Base-by-base conservation (phyloP, 2,113 vertebrate species). In the Arenaria interpres region DNA sequence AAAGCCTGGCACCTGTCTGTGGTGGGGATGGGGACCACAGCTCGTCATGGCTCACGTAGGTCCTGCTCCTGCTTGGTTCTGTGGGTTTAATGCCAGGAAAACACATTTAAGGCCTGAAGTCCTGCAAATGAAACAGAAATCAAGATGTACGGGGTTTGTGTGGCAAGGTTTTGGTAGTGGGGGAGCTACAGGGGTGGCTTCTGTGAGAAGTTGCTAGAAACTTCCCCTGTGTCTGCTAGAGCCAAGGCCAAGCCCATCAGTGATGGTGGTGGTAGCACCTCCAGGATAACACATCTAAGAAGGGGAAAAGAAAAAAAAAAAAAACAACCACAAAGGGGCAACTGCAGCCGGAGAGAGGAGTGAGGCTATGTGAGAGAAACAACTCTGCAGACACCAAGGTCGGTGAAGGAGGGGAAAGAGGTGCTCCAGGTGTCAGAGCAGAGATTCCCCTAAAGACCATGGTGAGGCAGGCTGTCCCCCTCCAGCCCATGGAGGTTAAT, bases 1-100 rank as follows among this genome's bases (percentile, higher is more conserved):
- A n/a, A 60, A 54, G 50, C 54, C 10, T 10, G 6, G 28, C 2
- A 0, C 2, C 2, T 1, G 0, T 33, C 81, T 37, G 25, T 7
- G 6, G 10, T 37, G 37, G 59, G 54, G 12, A 51, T 3, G 21
- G 50, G 35, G 13, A 39, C 30, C 78, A 69, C 30, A 28, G 69
- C 86, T 78, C 54, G 37, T 9, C 39, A 32, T 19, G n/a, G n/a
- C 66, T 67, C 32, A 27, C 2, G 0, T 1, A 14, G 46, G 25
- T 14, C 56, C 64, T 69, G 80, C 30, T 57, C 57, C 32, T 72
- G 53, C 39, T 72, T 71, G 54, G 28, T 17, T 77, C 27, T 37
- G 48, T 3, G 50, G 32, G 23, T 46, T 75, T 71, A 4, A 53
- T 76, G 46, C 51, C 67, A 59, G 46, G 30, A 51, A 60, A 74